Base-by-base conservation (phyloP, 2,113 vertebrate genomes). In the Panthera tigris region DNA sequence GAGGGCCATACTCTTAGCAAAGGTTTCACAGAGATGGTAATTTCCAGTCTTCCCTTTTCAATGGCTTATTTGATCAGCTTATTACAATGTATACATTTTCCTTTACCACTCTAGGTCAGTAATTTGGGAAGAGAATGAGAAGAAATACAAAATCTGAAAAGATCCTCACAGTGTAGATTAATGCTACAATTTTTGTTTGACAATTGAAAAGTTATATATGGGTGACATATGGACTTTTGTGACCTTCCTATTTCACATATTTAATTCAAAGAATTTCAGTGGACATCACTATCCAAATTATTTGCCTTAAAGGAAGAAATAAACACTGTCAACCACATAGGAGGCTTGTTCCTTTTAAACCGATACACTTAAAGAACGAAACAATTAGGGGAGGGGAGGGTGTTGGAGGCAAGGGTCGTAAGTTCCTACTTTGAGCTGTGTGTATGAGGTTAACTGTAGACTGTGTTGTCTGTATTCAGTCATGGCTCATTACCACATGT, bases 401-500 rank as follows among this genome's bases (percentile, higher is more conserved):
- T 83, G 29, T 39, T 41, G 29, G 50, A 85, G 31, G 45, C 92
- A 68, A 91, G 48, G 76, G 68, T 92, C 68, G 0, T 29, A 93
- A 36, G 33, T 84, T 79, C 76, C 45, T 81, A 76, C 36, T 69
- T 66, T 25, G 33, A 19, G 13, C 39, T 89, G 39, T 18, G 69
- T 71, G 7, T 33, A 25, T 0, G 14, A 48, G 9, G 23, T 96
- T 92, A 96, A 81, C 61, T 86, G 4, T 19, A 29, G 14, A 50
- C 74, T 45, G 23, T 74, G 48, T 21, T 95, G 45, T 78, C 87
- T 85, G 8, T 50, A 71, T 71, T 87, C 82, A 19, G 48, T 92
- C 96, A 96, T 31, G 92, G 80, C 85, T 98, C 96, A 97, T 97
- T 97, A 84, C 21, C 66, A 55, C 55, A 12, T 12, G 23, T 79